These are phyloP conservation scores for Diarsia rubi DNA, from an alignment of 2,888 invertebrate species.

Conservation along the genomic window DNA sequence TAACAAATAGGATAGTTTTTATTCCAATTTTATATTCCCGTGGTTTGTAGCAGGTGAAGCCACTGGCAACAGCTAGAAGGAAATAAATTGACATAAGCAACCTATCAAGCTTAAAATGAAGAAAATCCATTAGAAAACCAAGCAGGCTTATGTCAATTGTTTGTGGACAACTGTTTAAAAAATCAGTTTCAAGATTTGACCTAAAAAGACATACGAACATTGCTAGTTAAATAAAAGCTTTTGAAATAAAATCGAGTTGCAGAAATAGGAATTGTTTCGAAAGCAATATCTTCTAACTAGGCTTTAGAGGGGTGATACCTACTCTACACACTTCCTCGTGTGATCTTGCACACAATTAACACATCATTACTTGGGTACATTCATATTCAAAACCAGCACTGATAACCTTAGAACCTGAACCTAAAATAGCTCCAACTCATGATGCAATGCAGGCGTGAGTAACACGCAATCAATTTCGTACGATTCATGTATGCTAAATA, in stretches of 20 bases:
- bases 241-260: too few species aligned
- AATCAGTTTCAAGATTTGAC: not conserved
- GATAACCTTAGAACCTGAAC: slow-evolving; percentile 36
- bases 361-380: not conserved
- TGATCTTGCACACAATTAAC: not conserved
- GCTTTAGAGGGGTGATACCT: too few species aligned
- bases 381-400: not conserved
- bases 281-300: not conserved
- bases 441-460: slow-evolving; percentile 32
- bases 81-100: not conserved
- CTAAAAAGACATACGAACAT: too few species aligned
- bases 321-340: not conserved
- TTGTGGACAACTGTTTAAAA: not conserved
- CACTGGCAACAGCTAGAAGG: too few species aligned
- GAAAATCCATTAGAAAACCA: too few species aligned
- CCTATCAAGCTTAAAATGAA: not conserved
- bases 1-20: too few species aligned
- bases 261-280: not conserved
- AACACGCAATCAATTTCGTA: slow-evolving; percentile 31
- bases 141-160: not conserved
- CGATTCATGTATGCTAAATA: slow-evolving; percentile 28
- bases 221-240: not conserved
- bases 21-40: too few species aligned
- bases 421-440: slow-evolving; percentile 32
- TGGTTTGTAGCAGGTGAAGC: too few species aligned